Evolutionary conservation across 2,797 vertebrate species (phyloP).

Genomic region (Myripristis jacobus): DNA sequence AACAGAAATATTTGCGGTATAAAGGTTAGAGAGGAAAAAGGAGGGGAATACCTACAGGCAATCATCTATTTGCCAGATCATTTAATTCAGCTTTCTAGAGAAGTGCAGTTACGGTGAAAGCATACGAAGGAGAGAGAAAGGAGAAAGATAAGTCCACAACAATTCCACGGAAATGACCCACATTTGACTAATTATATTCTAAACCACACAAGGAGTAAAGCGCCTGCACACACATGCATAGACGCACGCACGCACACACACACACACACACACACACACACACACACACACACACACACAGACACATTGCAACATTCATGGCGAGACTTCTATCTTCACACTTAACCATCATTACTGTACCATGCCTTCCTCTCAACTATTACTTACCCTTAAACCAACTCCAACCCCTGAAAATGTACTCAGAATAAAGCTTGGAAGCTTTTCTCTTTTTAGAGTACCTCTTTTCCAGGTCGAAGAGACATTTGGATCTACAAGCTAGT

Average conservation of each 20-base stretch:
- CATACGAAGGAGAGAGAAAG: neutral
- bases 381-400: neutral
- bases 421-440: neutral
- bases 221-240: no score
- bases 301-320: no score
- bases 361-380: neutral
- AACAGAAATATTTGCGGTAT: neutral
- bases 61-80: neutral
- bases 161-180: conserved; percentile 17
- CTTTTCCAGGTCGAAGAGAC: conserved; percentile 1
- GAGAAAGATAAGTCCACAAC: neutral
- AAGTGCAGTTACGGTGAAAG: neutral
- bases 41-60: neutral
- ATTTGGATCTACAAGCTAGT: conserved; percentile 12
- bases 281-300: no score
- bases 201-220: neutral
- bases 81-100: neutral
- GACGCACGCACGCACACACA: no score
- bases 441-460: no score
- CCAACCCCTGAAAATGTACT: neutral
- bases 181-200: neutral
- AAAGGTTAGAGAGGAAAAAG: neutral
- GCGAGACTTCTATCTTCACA: no score
- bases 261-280: no score
- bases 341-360: neutral